Evolutionary conservation across 2,888 invertebrate species (phyloP).

Genomic region (Tanytarsus gracilentus): DNA sequence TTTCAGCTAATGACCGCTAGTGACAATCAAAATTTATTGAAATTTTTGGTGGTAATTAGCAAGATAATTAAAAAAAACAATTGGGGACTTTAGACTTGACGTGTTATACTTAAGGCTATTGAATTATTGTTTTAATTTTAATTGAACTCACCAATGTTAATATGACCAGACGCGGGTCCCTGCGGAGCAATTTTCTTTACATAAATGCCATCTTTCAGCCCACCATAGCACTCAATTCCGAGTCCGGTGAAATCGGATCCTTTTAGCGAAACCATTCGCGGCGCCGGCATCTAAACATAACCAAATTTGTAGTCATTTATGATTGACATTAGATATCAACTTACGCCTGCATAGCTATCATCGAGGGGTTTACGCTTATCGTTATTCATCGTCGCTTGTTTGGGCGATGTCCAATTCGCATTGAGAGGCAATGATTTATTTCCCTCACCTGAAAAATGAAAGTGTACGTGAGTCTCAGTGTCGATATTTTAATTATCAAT

Average conservation of each 20-base stretch:
- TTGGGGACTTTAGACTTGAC: no score
- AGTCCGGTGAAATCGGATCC: slow-evolving; percentile 83
- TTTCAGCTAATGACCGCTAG: no score
- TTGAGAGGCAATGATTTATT: slow-evolving; percentile 45
- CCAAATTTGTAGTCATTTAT: slow-evolving; percentile 23
- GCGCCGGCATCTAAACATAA: slow-evolving; percentile 47
- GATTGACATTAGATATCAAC: slow-evolving; percentile 30
- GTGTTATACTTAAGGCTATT: no score
- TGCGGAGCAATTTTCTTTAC: slow-evolving; percentile 77
- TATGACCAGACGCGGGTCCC: slow-evolving; percentile 75
- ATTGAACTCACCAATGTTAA: slow-evolving; percentile 28
- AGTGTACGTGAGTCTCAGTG: no score
- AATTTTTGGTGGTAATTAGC: no score
- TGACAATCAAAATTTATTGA: no score
- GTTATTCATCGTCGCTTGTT: slow-evolving; percentile 38
- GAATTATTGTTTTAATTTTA: neutral
- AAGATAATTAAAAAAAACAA: no score
- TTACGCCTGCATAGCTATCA: slow-evolving; percentile 49
- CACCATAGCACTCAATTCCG: slow-evolving; percentile 81
- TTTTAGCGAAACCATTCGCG: slow-evolving; percentile 61
- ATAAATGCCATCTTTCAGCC: slow-evolving; percentile 81
- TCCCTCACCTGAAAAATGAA: slow-evolving; percentile 34
- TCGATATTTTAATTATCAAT: no score
- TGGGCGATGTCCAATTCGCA: slow-evolving; percentile 38
- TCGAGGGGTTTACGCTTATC: slow-evolving; percentile 48